A percentile compares a stretch with the other conserved stretches of the same genome.
phyloP scores from a whole-genome alignment of 1,140 invertebrate genomes.

The Magallana gigas region DNA sequence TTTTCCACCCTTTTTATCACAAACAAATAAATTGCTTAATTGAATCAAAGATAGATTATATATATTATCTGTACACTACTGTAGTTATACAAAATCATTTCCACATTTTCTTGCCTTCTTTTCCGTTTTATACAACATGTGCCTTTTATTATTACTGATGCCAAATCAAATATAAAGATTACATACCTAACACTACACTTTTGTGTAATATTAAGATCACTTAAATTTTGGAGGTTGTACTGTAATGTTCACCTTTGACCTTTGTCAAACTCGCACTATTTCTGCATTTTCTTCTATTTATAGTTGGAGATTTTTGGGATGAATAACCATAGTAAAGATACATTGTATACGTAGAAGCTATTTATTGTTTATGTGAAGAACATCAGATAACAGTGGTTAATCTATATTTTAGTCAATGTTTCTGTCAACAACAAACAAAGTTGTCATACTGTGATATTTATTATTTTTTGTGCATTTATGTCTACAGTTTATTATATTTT shows the following conservation, averaged over 20 bases:
- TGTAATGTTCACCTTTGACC: not conserved
- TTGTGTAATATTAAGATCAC: not conserved
- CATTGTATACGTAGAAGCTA: not conserved
- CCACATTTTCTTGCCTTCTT: not conserved
- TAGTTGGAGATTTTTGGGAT: too few relatives aligned
- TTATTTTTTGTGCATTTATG: constrained; percentile 22
- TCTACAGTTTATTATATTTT: constrained; percentile 11
- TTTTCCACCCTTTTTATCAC: not conserved
- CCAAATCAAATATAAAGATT: not conserved
- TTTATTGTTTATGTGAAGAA: not conserved
- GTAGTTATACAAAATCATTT: not conserved
- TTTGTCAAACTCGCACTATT: not conserved
- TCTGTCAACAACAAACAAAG: not conserved
- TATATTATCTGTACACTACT: not conserved
- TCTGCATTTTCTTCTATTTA: not conserved
- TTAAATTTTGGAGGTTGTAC: not conserved
- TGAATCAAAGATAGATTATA: too few relatives aligned
- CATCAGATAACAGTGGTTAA: not conserved
- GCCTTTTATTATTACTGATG: not conserved
- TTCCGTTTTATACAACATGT: not conserved
- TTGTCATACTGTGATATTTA: constrained; percentile 4
- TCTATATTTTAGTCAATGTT: not conserved
- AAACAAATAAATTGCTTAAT: too few relatives aligned
- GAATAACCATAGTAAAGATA: not conserved
- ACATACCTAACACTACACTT: not conserved